A percentile compares a stretch with the other conserved stretches of the same genome.
Evolutionary conservation across 2,113 vertebrate species (phyloP).

Genomic region (Lonchura striata): DNA sequence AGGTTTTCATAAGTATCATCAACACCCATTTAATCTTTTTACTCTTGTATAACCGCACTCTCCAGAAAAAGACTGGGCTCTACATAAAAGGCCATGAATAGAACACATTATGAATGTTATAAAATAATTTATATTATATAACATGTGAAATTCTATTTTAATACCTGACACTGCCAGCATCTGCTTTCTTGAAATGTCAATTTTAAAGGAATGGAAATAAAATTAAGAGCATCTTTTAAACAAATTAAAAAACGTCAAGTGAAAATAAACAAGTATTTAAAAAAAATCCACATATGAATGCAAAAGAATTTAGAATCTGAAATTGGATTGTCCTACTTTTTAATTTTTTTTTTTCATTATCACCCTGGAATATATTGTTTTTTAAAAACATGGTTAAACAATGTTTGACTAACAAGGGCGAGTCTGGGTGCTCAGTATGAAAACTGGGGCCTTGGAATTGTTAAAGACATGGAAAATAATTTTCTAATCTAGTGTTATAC

Average conservation of each 20-base stretch:
- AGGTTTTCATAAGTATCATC: neutral
- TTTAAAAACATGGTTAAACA: constrained; percentile 47
- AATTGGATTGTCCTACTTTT: neutral
- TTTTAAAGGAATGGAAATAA: neutral
- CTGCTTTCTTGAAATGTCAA: neutral
- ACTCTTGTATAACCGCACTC: neutral
- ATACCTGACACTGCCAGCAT: neutral
- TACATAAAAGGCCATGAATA: neutral
- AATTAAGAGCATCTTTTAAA: neutral
- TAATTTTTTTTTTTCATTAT: neutral
- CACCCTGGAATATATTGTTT: constrained; percentile 38
- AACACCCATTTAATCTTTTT: neutral
- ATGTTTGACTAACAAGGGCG: neutral
- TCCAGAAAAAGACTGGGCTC: neutral
- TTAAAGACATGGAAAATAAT: neutral
- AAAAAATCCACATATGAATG: neutral
- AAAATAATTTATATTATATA: neutral
- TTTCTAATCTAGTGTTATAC: neutral
- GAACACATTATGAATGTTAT: neutral
- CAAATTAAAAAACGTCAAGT: neutral
- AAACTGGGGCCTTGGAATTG: neutral
- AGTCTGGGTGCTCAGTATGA: constrained; percentile 23
- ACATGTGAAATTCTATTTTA: neutral
- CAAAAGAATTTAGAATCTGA: constrained; percentile 2
- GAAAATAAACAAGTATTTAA: neutral